Base-by-base conservation (phyloP, 37 sponge, comb jelly and placozoan genomes). In the Chondrilla cf. caribensis region DNA sequence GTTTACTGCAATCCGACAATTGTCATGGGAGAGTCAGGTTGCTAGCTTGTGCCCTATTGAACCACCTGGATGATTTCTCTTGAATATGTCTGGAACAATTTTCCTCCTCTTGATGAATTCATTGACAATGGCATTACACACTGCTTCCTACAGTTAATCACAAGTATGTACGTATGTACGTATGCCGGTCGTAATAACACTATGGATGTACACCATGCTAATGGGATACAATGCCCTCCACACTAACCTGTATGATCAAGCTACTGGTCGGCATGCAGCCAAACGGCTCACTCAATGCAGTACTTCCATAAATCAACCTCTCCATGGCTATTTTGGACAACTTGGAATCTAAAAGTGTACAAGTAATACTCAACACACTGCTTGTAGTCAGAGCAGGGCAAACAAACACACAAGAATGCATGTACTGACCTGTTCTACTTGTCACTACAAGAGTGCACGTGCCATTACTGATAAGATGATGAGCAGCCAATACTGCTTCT, bases 201-300 rank as follows among this genome's bases (percentile, higher is more conserved):
- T n/a, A n/a, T n/a, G n/a, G n/a, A n/a, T n/a, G n/a, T n/a, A n/a
- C n/a, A n/a, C n/a, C n/a, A n/a, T n/a, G n/a, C n/a, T n/a, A n/a
- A n/a, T n/a, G n/a, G n/a, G n/a, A n/a, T n/a, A n/a, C n/a, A n/a
- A n/a, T n/a, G n/a, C n/a, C n/a, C n/a, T n/a, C n/a, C n/a, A n/a
- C n/a, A n/a, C n/a, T n/a, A n/a, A 94, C 95, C 81, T 94, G 95
- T 42, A 94, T 28, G 1, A 88, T 79, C 25, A 94, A 44, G 37
- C 83, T 87, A 37, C 80, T 54, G 24, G 91, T 88, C 21, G 95
- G 95, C 0, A 94, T 40, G n/a, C 67, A 60, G 6, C 81, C 86
- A 82, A 94, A 90, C n/a, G 86, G 88, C 47, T 94, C 95, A 17
- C 51, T 51, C 2, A 88, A 17, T 11, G 14, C 58, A 2, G 76